phyloP scores from a whole-genome alignment of 1,140 invertebrate species.

The Zaprionus lachaisei region DNA sequence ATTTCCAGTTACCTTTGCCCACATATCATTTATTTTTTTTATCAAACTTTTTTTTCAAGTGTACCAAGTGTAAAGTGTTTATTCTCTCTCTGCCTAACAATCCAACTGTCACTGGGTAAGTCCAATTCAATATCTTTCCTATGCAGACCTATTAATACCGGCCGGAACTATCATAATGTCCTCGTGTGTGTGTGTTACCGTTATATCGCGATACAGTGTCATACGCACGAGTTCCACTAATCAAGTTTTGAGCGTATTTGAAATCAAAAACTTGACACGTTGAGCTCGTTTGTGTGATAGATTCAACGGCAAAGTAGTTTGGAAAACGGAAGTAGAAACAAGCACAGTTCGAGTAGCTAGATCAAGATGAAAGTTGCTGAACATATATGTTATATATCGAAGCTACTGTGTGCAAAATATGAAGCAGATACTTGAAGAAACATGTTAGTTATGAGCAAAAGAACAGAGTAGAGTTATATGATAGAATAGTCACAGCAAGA shows the following conservation, averaged over 20 bases:
- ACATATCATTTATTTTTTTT: constrained; percentile 1
- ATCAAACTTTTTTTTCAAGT: constrained; percentile 11
- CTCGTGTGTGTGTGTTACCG: background rate
- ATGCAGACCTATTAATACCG: background rate
- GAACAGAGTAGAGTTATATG: too few relatives aligned
- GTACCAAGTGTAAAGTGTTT: background rate
- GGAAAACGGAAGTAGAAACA: background rate
- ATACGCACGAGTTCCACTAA: constrained; percentile 73
- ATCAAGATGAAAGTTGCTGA: background rate
- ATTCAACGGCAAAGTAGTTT: constrained; percentile 8
- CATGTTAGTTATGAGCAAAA: background rate
- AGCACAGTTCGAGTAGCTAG: too few relatives aligned
- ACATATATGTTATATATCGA: background rate
- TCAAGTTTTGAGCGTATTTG: constrained; percentile 74
- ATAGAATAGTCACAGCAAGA: too few relatives aligned
- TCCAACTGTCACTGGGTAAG: constrained; percentile 1
- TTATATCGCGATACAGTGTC: constrained; percentile 21
- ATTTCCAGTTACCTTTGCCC: background rate
- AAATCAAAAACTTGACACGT: constrained; percentile 79
- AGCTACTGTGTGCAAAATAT: background rate
- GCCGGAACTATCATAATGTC: background rate
- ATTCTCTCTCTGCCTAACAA: background rate
- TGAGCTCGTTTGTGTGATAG: constrained; percentile 69
- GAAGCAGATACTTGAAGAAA: too few relatives aligned
- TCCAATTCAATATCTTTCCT: background rate